Base-by-base conservation (phyloP, 2,113 vertebrate species). In the Rostratula benghalensis region DNA sequence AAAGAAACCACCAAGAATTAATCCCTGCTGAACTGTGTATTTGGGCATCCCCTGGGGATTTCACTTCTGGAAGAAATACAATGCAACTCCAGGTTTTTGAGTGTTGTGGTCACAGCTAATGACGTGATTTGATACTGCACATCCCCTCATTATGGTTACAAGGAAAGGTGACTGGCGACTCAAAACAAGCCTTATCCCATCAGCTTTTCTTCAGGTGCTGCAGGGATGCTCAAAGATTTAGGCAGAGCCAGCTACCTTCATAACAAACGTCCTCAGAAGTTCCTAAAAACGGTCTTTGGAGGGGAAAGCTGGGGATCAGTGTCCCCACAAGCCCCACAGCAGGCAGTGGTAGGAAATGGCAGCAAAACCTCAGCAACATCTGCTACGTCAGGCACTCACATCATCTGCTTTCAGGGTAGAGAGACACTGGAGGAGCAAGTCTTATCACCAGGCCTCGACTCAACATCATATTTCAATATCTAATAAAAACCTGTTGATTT, bases 111-210 rank as follows among this genome's bases (percentile, higher is more conserved):
- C 43, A 22, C 1, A 68, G 48, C 10, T 45, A 50, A 43, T 25
- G 63, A 31, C 3, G 3, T 1, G 6, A 71, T 28, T 41, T 59
- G 39, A 83, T 37, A 37, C 13, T 12, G 20, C 31, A 6, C 14
- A 56, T 33, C 45, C 43, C 45, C 48, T 0, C 1, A 2, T 10
- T 56, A 35, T 3, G 0, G 33, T 23, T 41, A 23, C 39, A 83
- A 51, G 35, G 45, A 46, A 90, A 79, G 18, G 11, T n/a, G 68
- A 88, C 60, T 28, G 22, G 16, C 0, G 1, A 67, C 33, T 64
- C 61, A 27, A 30, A 83, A 15, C 22, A 53, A 50, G 37, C 19
- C 39, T 70, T 7, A 17, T 1, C 35, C 7, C 45, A 43, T 6
- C 21, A 63, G 30, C 8, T 60, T 17, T 35, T 41, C 65, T 83